Evolutionary conservation across 2,113 vertebrate species (phyloP), one percentile per base, ranked within the genome.

Genomic region (Neoarius graeffei): DNA sequence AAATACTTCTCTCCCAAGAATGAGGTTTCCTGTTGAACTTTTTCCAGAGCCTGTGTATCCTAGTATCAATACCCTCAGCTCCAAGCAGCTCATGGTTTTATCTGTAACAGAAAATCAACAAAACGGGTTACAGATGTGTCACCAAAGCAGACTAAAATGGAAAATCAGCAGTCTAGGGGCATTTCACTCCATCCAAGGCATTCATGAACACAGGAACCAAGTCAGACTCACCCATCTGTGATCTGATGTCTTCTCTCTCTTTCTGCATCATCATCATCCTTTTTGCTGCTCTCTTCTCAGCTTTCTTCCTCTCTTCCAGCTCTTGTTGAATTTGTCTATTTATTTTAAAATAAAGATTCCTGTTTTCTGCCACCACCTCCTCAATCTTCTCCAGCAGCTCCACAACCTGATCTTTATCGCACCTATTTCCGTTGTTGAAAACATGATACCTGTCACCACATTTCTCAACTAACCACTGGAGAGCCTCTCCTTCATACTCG

Each of bases 321-420:
- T 23, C 17, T 30, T 60, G 80, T 42, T 35, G 23, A 42, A 54
- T 71, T 15, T 85, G 35, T 74, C n/a, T 35, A 27, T 62, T 9
- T 27, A 62, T 83, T 83, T 83, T 20, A 60, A 83, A 83, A 64
- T 11, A 5, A 59, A 27, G 8, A 7, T 50, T 50, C 17, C 10
- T 56, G 50, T 56, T 83, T 66, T 19, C 62, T 66, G 42, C 60
- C 81, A 83, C 60, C 59, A 83, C 52, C 59, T 83, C 23, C 50
- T 84, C 83, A 10, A 84, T 84, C 83, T 84, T 84, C 83, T 84
- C 83, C 83, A 84, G 83, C n/a, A 84, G 64, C 50, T 71, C 83
- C 20, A 8, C 52, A 50, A 84, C 64, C 64, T 84, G 83, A 8
- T 14, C 7, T 14, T 42, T 42, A 73, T 73, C 8, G 11, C 25